A percentile compares a stretch with the other conserved stretches of the same genome.
Conservation (phyloP, 1,140 invertebrate genomes). For the Platyscapa corneri region DNA sequence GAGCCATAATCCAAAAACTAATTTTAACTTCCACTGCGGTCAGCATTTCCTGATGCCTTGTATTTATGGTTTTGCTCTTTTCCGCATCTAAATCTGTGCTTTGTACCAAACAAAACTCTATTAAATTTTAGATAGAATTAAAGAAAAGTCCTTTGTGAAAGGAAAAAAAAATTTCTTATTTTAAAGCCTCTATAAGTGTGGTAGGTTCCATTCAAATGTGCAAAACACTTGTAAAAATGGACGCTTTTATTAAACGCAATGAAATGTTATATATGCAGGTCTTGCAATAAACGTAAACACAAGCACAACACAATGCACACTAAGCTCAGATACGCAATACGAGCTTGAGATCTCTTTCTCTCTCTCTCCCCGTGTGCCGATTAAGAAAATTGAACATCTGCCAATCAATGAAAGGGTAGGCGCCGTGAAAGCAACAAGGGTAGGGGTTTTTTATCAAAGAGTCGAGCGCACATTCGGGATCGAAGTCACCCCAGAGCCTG, state of each 20-base stretch:
- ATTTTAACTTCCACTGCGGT: neutral
- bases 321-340: neutral
- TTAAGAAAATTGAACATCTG: neutral
- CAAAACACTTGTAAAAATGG: neutral
- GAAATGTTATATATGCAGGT: neutral
- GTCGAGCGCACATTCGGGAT: neutral
- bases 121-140: too few species aligned
- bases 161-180: too few species aligned
- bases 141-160: too few species aligned
- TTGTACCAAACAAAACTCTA: too few species aligned
- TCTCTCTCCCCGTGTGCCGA: neutral
- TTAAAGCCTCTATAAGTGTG: neutral
- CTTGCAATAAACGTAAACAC: too few species aligned
- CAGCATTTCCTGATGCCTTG: neutral
- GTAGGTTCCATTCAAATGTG: neutral
- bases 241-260: neutral
- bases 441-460: neutral
- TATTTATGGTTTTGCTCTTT: neutral
- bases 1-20: neutral
- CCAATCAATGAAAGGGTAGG: neutral
- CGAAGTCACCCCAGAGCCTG: neutral
- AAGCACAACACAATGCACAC: neutral
- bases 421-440: neutral
- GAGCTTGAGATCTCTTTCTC: neutral
- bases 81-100: too few species aligned